A percentile compares a stretch with the other conserved stretches of the same genome.
phyloP scores from a whole-genome alignment of 30 jellyfish, hydroid and myxozoan species.

The Rhopilema esculentum region DNA sequence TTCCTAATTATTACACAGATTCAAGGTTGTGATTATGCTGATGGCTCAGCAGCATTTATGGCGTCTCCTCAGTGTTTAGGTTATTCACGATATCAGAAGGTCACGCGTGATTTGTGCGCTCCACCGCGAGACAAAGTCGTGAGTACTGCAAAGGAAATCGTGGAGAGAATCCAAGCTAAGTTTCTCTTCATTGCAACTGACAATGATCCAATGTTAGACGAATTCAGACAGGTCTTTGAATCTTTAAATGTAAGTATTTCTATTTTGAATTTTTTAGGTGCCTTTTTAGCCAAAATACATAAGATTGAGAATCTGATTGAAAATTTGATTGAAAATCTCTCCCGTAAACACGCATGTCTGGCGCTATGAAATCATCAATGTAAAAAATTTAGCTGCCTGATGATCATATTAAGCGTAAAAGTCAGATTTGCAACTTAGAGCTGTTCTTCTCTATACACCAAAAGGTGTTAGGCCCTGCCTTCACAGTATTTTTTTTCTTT shows the following conservation, averaged over 20 bases:
- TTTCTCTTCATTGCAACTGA: slow-evolving; percentile 65
- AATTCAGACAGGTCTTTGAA: slow-evolving; percentile 16
- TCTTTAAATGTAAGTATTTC: slow-evolving; percentile 19
- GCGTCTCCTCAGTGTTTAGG: slow-evolving; percentile 75
- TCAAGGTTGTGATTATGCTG: slow-evolving; percentile 39
- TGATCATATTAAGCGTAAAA: too few relatives aligned
- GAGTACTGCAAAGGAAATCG: background rate
- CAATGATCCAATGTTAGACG: slow-evolving; percentile 57
- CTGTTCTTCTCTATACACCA: too few relatives aligned
- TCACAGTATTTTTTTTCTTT: too few relatives aligned
- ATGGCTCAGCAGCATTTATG: slow-evolving; percentile 51
- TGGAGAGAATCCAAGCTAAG: slow-evolving; percentile 9
- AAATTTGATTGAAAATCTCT: background rate
- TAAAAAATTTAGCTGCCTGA: too few relatives aligned
- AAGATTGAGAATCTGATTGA: background rate
- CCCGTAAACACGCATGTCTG: too few relatives aligned
- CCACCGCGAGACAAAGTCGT: slow-evolving; percentile 48
- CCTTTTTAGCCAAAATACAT: background rate
- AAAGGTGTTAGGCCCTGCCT: too few relatives aligned
- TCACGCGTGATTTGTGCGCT: slow-evolving; percentile 56
- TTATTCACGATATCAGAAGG: slow-evolving; percentile 16
- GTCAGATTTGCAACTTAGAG: too few relatives aligned
- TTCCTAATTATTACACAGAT: background rate
- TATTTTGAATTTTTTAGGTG: background rate
- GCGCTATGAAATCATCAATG: too few relatives aligned